A percentile compares a stretch with the other conserved stretches of the same genome.
Conservation (phyloP, 2,797 vertebrate genomes). For the Tadarida brasiliensis region DNA sequence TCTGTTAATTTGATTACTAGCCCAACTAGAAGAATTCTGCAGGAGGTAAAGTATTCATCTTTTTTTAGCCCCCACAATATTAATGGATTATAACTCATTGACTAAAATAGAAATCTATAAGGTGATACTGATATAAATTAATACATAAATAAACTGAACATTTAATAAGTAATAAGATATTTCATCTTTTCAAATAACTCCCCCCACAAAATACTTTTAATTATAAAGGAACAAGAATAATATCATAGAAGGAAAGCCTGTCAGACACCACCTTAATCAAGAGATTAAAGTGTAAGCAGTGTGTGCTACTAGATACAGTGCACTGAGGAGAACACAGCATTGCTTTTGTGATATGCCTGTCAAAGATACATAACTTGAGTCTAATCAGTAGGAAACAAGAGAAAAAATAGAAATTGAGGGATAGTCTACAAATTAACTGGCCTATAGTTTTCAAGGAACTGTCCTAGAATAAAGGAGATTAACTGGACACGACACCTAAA, state of each 20-base stretch:
- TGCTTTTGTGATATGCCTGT: not conserved
- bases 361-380: not conserved
- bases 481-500: not conserved
- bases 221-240: slow-evolving; percentile 25
- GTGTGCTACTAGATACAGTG: fast-evolving
- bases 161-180: not conserved
- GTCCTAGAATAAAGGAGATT: not conserved
- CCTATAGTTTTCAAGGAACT: not conserved
- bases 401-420: not conserved
- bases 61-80: not conserved
- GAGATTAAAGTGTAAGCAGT: not conserved
- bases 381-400: not conserved
- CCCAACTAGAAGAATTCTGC: not conserved
- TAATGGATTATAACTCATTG: not conserved
- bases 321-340: not conserved
- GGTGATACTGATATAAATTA: not conserved
- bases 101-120: slow-evolving; percentile 1
- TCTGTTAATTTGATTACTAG: not conserved
- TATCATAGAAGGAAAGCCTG: not conserved
- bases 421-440: not conserved
- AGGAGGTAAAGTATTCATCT: not conserved
- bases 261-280: not conserved
- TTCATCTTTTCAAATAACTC: slow-evolving; percentile 23
- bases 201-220: slow-evolving; percentile 4
- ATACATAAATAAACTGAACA: not conserved